Percentiles rank a stretch among this genome's conserved stretches.
phyloP scores from a whole-genome alignment of 1,140 invertebrate genomes.

The Sarcophaga bullata region DNA sequence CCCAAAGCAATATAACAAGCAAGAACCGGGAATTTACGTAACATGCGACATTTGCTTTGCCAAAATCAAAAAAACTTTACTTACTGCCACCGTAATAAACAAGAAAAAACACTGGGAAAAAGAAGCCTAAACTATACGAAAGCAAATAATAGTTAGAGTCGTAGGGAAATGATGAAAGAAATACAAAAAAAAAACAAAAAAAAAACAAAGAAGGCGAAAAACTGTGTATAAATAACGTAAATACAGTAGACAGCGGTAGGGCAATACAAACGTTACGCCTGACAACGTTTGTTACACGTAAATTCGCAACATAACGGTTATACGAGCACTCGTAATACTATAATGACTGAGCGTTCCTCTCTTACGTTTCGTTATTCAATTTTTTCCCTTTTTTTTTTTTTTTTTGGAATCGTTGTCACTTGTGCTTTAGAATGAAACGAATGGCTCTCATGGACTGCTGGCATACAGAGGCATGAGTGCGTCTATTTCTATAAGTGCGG shows the following conservation, averaged over 20 bases:
- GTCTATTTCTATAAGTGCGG: background rate
- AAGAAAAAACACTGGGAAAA: background rate
- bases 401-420: background rate
- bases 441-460: background rate
- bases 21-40: conserved; percentile 27
- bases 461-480: background rate
- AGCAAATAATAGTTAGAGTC: background rate
- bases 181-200: conserved; percentile 1
- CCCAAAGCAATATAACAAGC: conserved; percentile 34
- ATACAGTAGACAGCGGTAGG: background rate
- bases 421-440: background rate
- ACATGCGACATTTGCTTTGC: conserved; percentile 29
- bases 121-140: background rate
- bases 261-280: background rate
- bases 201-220: background rate
- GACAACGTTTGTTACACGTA: background rate
- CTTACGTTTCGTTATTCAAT: too few relatives aligned
- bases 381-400: too few relatives aligned
- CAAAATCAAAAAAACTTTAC: conserved; percentile 11
- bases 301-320: background rate
- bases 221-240: background rate
- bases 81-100: background rate
- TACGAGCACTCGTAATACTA: background rate
- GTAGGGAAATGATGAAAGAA: background rate
- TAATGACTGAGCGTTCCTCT: background rate